A percentile compares a stretch with the other conserved stretches of the same genome.
Evolutionary conservation across 2,888 invertebrate genomes (phyloP).

Genomic region (Rhamnusium bicolor): DNA sequence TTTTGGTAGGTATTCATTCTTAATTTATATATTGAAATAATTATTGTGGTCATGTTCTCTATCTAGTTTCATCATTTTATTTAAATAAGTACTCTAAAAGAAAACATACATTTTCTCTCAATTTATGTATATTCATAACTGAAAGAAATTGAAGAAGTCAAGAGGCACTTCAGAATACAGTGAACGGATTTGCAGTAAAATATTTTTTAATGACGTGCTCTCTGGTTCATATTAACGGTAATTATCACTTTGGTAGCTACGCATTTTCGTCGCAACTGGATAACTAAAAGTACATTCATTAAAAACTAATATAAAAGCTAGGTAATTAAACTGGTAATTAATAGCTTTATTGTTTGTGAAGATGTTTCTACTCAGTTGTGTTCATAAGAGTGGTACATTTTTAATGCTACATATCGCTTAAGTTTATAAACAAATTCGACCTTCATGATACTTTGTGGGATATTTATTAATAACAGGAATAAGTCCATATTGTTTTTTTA

Average conservation of each 20-base stretch:
- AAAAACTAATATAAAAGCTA: conserved; percentile 1
- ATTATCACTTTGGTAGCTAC: conserved; percentile 3
- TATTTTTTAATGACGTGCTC: background rate
- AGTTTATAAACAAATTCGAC: no score
- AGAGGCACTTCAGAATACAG: conserved; percentile 50
- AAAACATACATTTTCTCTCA: background rate
- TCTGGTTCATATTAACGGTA: conserved; percentile 2
- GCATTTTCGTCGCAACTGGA: background rate
- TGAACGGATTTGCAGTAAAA: background rate
- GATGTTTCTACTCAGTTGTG: background rate
- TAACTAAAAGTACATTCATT: background rate
- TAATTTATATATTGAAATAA: no score
- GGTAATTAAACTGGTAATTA: conserved; percentile 3
- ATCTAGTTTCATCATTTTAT: no score
- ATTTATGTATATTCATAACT: background rate
- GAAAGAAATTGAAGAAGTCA: background rate
- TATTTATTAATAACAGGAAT: no score
- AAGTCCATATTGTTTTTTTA: no score
- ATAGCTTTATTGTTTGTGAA: background rate
- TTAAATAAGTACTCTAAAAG: background rate
- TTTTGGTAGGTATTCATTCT: no score
- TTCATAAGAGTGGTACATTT: conserved; percentile 1
- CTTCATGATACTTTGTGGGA: background rate
- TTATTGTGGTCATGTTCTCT: no score
- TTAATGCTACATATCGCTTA: background rate